Evolutionary conservation across 2,797 vertebrate genomes (phyloP).

Genomic region (Taenioides sp.): DNA sequence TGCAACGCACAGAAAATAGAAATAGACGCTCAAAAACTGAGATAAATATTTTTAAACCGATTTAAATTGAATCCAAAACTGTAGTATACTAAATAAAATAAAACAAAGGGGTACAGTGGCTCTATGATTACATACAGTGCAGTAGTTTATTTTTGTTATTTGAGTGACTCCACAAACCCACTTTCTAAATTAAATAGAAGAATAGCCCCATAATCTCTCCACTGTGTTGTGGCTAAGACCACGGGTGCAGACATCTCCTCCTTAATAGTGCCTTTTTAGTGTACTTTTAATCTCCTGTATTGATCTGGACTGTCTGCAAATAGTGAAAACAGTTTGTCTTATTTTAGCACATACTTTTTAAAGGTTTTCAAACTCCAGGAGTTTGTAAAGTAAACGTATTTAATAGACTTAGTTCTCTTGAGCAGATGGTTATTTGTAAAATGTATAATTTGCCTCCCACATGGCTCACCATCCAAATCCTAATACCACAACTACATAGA

Average conservation of each 20-base stretch:
- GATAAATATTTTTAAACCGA: no score
- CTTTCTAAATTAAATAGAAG: neutral
- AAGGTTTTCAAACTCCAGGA: neutral
- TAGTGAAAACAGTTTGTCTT: neutral
- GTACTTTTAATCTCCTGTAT: neutral
- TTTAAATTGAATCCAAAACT: no score
- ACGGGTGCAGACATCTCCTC: neutral
- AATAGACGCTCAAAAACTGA: no score
- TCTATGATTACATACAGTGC: no score
- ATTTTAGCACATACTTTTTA: neutral
- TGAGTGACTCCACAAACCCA: neutral
- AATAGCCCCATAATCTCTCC: neutral
- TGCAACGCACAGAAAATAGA: no score
- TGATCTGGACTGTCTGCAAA: neutral
- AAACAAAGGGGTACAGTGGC: no score
- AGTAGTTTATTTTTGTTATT: neutral
- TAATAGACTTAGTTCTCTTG: neutral
- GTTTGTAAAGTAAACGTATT: neutral
- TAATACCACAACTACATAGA: neutral
- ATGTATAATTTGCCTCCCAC: constrained; percentile 2
- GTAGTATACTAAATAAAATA: no score
- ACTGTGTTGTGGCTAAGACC: neutral
- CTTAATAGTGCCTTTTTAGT: neutral
- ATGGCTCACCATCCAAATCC: neutral
- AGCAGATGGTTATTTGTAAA: neutral